A percentile compares a stretch with the other conserved stretches of the same genome.
phyloP scores from a whole-genome alignment of 1,140 invertebrate species.

The Eueides isabella region DNA sequence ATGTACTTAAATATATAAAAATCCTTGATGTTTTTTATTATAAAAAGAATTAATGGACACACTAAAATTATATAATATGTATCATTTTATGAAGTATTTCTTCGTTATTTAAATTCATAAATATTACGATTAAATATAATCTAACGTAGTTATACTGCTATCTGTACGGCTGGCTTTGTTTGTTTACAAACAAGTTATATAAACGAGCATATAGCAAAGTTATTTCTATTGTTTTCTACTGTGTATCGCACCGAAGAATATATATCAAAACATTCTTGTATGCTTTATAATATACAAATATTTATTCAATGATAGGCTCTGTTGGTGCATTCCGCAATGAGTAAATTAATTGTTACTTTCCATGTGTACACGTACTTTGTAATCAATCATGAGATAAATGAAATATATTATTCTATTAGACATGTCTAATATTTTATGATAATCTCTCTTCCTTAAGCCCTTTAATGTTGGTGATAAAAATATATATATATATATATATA shows the following conservation, averaged over 20 bases:
- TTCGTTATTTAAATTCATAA: neutral
- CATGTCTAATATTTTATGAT: neutral
- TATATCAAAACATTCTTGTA: neutral
- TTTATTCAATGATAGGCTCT: neutral
- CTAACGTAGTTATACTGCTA: neutral
- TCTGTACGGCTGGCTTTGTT: neutral
- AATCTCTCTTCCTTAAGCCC: too few relatives aligned
- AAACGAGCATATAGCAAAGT: neutral
- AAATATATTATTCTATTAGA: neutral
- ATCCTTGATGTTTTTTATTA: neutral
- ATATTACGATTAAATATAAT: neutral
- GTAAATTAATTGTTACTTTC: conserved; percentile 4
- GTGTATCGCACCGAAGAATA: neutral
- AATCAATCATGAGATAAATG: neutral
- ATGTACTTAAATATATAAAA: too few relatives aligned
- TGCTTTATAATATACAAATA: neutral
- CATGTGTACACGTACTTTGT: neutral
- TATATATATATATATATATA: too few relatives aligned
- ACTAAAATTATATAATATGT: neutral
- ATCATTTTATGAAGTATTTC: neutral
- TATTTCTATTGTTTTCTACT: neutral
- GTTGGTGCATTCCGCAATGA: neutral
- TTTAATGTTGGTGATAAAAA: too few relatives aligned
- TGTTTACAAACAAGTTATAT: conserved; percentile 10
- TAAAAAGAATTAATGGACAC: neutral